A percentile compares a stretch with the other conserved stretches of the same genome.
Conservation (phyloP, 2,113 vertebrate species). For the Cyphomyrus plagiostoma region DNA sequence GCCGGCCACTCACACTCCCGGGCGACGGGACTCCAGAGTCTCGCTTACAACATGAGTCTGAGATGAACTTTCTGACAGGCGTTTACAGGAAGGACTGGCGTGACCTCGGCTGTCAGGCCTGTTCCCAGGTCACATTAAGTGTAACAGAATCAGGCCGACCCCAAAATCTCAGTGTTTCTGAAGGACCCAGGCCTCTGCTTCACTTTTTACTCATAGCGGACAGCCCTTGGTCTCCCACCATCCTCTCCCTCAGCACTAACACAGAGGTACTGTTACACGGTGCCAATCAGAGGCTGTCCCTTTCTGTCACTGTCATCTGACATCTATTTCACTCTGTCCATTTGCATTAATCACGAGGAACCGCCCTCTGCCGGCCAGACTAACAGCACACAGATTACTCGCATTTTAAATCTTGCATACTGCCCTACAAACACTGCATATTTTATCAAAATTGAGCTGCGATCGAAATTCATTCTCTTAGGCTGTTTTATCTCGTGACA, state of each 20-base stretch:
- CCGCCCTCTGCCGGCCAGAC: not conserved
- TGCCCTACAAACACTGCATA: not conserved
- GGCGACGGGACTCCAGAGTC: conserved; percentile 60
- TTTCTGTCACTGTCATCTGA: not conserved
- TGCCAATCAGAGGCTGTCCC: not conserved
- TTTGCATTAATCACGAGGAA: not conserved
- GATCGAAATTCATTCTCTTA: not conserved
- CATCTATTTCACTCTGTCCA: not conserved
- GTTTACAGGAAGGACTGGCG: conserved; percentile 59
- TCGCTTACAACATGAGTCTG: conserved; percentile 38
- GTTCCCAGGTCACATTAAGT: conserved; percentile 56
- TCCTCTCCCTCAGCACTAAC: not conserved
- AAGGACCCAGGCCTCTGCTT: not conserved
- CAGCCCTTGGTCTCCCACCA: conserved; percentile 23
- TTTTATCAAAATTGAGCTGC: not conserved
- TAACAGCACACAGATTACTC: not conserved
- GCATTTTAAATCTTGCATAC: not conserved
- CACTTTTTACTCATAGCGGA: not conserved
- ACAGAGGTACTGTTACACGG: not conserved
- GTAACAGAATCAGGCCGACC: conserved; percentile 50
- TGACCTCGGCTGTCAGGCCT: conserved; percentile 43
- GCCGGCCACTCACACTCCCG: conserved; percentile 24
- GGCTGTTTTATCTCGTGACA: not conserved
- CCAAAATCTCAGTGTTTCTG: not conserved
- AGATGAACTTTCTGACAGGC: conserved; percentile 45